These are phyloP conservation scores for Lasius platythorax DNA, from an alignment of 2,888 invertebrate genomes.

Conservation along the genomic window DNA sequence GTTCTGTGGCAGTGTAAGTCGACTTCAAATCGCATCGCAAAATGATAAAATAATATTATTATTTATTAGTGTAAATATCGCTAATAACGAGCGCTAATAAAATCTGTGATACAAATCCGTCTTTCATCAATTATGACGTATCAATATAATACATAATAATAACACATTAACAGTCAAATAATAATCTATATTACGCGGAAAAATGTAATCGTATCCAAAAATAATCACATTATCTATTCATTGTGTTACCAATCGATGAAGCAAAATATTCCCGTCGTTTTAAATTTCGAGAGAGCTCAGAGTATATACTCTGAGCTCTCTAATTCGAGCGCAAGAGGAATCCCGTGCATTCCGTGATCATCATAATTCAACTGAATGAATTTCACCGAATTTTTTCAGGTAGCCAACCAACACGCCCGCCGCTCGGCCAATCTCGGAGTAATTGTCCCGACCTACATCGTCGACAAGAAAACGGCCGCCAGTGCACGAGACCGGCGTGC, in stretches of 20 bases:
- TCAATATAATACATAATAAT: not conserved
- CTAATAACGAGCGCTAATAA: not conserved
- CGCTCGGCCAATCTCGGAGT: constrained; percentile 22
- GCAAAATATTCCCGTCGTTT: not conserved
- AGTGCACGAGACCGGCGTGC: constrained; percentile 14
- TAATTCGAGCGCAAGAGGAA: constrained; percentile 20
- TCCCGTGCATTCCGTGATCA: constrained; percentile 16
- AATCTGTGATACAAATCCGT: not conserved
- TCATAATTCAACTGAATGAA: constrained; percentile 18
- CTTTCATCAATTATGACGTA: not conserved
- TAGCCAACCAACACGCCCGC: not conserved
- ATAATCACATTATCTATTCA: not conserved
- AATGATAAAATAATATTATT: constrained; percentile 16
- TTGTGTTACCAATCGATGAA: not conserved
- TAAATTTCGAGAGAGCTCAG: not conserved
- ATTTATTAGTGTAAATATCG: constrained; percentile 1
- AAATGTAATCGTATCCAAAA: not conserved
- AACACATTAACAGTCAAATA: not conserved
- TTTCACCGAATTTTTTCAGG: constrained; percentile 31
- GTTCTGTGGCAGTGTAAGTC: not conserved
- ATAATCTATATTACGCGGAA: not conserved
- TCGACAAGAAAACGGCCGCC: constrained; percentile 4
- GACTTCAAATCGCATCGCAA: constrained; percentile 10
- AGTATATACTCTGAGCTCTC: too few species aligned
- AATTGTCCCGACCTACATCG: constrained; percentile 40